Percentiles rank a stretch among this genome's conserved stretches.
phyloP scores from a whole-genome alignment of 2,797 vertebrate species.

The Danio kyathit region DNA sequence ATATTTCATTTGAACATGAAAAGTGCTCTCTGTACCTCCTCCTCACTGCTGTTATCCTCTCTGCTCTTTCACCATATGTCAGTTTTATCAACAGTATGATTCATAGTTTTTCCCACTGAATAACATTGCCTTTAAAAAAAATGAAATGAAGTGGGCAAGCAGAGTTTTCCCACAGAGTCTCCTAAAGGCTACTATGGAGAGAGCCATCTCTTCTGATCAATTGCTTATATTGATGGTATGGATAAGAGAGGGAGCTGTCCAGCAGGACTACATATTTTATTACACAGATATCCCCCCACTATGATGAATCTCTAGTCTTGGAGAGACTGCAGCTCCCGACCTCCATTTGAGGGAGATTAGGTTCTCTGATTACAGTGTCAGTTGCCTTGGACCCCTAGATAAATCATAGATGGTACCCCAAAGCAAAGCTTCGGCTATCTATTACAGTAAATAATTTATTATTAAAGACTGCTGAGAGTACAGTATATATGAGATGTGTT shows the following conservation, averaged over 20 bases:
- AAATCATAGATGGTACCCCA: constrained; percentile 78
- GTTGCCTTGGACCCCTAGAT: constrained; percentile 79
- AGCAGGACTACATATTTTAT: constrained; percentile 71
- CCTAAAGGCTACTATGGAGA: constrained; percentile 8
- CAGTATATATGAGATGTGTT: constrained; percentile 75
- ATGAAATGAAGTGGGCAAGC: constrained; percentile 12
- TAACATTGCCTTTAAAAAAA: constrained; percentile 22
- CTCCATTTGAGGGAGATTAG: constrained; percentile 82
- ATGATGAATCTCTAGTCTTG: constrained; percentile 79
- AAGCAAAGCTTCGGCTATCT: constrained; percentile 75
- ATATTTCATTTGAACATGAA: constrained; percentile 44
- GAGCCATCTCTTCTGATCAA: constrained; percentile 59
- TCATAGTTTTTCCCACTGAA: constrained; percentile 6
- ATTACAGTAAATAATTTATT: constrained; percentile 82
- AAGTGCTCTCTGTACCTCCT: constrained; percentile 33
- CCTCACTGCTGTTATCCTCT: constrained; percentile 12
- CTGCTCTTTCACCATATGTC: constrained; percentile 23
- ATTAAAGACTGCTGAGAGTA: constrained; percentile 68
- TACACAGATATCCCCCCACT: constrained; percentile 69
- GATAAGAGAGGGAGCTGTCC: constrained; percentile 60
- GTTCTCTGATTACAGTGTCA: constrained; percentile 80
- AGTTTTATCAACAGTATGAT: neutral
- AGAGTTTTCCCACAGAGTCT: constrained; percentile 5
- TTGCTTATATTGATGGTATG: constrained; percentile 51
- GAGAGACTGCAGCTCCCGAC: constrained; percentile 72